Evolutionary conservation across 2,797 vertebrate genomes (phyloP).

Genomic region (Orestias chungarensis): DNA sequence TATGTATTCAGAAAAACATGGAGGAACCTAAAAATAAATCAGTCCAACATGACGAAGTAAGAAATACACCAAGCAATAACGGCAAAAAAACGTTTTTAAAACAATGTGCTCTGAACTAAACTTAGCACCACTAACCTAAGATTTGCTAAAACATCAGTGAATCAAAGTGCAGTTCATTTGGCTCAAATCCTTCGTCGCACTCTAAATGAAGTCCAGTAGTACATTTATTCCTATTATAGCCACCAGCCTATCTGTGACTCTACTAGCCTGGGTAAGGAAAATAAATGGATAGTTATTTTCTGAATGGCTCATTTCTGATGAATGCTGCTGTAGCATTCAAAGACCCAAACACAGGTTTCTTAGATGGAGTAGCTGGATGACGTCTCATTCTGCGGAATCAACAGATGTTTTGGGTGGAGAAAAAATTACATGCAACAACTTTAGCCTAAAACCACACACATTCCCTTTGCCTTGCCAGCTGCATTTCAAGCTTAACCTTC

Average conservation of each 20-base stretch:
- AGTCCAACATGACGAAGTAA: no score
- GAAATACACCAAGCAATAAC: no score
- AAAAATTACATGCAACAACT: constrained; percentile 73
- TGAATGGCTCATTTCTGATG: constrained; percentile 4
- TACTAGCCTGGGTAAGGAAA: background rate
- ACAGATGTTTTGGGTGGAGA: constrained; percentile 73
- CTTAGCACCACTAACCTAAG: no score
- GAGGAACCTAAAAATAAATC: no score
- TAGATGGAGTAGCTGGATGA: constrained; percentile 28
- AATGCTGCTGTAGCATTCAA: constrained; percentile 4
- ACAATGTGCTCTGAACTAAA: no score
- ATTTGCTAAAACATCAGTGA: no score
- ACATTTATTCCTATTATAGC: background rate
- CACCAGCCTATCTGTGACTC: background rate
- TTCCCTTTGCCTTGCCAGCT: constrained; percentile 56
- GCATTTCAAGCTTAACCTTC: constrained; percentile 36
- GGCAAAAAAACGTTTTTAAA: no score
- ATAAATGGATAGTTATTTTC: background rate
- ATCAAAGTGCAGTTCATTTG: no score
- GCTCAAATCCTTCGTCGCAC: no score
- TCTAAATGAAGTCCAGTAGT: no score
- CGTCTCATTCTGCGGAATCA: constrained; percentile 51
- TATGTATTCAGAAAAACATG: no score
- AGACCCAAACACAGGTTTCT: constrained; percentile 20
- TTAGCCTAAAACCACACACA: constrained; percentile 75